Conservation (phyloP, 2,797 vertebrate genomes). For the Pipistrellus kuhlii region DNA sequence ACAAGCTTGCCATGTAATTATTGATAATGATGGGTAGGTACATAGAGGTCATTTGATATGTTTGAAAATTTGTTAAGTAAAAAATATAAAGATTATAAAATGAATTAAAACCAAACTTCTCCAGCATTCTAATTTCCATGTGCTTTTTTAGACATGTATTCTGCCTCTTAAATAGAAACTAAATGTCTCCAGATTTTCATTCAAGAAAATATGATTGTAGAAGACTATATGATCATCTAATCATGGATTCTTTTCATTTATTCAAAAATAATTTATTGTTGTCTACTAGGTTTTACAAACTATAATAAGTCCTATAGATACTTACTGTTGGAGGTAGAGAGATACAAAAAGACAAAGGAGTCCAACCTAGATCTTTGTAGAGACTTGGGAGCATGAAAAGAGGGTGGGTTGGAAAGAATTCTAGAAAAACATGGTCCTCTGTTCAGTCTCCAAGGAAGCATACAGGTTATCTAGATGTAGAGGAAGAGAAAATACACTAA, state of each 20-base stretch:
- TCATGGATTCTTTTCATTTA: not conserved
- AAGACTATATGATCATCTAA: not conserved
- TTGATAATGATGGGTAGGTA: not conserved
- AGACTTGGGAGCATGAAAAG: not conserved
- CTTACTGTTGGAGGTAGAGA: not conserved
- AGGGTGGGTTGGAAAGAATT: not conserved
- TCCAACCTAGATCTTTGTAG: accelerated
- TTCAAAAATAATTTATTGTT: not conserved
- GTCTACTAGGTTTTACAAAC: not conserved
- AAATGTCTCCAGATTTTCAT: not conserved
- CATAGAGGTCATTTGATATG: not conserved
- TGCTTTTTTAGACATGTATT: not conserved
- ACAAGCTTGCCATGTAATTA: not conserved
- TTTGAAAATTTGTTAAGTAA: conserved; percentile 14
- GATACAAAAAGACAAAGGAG: not conserved
- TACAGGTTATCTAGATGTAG: not conserved
- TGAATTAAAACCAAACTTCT: not conserved
- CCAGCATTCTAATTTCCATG: not conserved
- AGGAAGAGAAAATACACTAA: not conserved
- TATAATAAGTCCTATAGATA: not conserved
- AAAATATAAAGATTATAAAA: not conserved
- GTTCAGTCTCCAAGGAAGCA: not conserved
- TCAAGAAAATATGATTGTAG: not conserved
- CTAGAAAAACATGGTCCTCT: not conserved
- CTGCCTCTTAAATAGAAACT: not conserved